These are phyloP conservation scores for Troides aeacus DNA, from an alignment of 2,888 invertebrate species.

Conservation along the genomic window DNA sequence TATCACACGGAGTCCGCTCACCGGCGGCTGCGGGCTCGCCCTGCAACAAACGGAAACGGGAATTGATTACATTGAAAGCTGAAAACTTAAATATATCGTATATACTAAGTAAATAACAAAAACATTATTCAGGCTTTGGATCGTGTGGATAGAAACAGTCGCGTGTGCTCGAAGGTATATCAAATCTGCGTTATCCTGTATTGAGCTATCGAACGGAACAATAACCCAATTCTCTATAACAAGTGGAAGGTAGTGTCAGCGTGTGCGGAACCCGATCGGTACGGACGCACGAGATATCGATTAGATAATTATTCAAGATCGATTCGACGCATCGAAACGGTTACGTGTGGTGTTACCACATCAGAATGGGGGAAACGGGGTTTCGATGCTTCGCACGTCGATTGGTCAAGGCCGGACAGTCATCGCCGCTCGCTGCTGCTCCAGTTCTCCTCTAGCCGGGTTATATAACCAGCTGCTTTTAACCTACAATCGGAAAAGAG, in stretches of 20 bases:
- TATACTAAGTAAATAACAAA: no score
- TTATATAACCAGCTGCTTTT: no score
- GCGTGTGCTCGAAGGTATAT: no score
- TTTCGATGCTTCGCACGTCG: conserved; percentile 15
- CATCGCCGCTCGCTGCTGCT: background rate
- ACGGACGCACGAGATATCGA: conserved; percentile 1
- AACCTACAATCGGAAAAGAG: conserved; percentile 42
- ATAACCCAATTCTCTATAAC: no score
- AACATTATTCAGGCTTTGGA: no score
- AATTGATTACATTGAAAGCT: background rate
- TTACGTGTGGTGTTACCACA: conserved; percentile 22
- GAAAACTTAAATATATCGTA: no score
- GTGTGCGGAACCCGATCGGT: background rate
- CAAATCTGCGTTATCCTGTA: no score
- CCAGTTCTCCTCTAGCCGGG: no score
- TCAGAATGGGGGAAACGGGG: conserved; percentile 17
- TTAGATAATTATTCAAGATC: conserved; percentile 1
- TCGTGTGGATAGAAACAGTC: no score
- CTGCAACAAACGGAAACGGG: conserved; percentile 57
- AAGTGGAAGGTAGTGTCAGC: no score
- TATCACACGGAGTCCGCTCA: conserved; percentile 61
- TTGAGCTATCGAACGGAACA: no score
- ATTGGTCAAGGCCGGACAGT: conserved; percentile 23
- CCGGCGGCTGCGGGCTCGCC: conserved; percentile 42
- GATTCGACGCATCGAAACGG: conserved; percentile 9